Conservation (phyloP, 1,140 invertebrate genomes). For the Oncopodura yosiiana region DNA sequence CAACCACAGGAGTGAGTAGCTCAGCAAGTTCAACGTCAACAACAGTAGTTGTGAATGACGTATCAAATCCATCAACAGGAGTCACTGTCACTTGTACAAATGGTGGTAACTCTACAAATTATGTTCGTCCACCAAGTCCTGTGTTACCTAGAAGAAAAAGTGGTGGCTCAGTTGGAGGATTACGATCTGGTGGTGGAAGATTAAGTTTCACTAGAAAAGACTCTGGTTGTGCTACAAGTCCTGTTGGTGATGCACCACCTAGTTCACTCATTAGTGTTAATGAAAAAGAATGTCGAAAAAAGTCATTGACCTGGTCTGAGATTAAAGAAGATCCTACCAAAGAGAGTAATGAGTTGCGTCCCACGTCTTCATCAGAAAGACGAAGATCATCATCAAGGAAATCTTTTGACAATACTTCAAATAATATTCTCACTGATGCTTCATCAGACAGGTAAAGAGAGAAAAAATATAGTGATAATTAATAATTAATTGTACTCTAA, state of each 20-base stretch:
- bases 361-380: no score
- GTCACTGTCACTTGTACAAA: background rate
- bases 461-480: no score
- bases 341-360: no score
- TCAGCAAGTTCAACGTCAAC: background rate
- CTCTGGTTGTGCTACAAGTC: background rate
- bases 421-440: background rate
- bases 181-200: conserved; percentile 2
- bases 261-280: conserved; percentile 6
- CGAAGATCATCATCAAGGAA: conserved; percentile 18
- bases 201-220: conserved; percentile 20
- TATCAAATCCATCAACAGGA: background rate
- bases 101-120: background rate
- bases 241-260: no score
- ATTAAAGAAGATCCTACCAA: background rate
- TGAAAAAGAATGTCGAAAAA: conserved; percentile 25
- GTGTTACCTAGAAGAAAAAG: conserved; percentile 32
- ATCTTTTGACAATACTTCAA: conserved; percentile 17
- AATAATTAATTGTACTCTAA: no score
- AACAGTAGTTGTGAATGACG: background rate
- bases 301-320: conserved; percentile 32
- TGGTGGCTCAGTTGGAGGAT: conserved; percentile 12
- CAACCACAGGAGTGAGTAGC: background rate
- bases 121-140: conserved; percentile 30
- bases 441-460: conserved; percentile 11